These are phyloP conservation scores for Nibea coibor DNA, from an alignment of 2,113 vertebrate genomes.

Conservation along the genomic window DNA sequence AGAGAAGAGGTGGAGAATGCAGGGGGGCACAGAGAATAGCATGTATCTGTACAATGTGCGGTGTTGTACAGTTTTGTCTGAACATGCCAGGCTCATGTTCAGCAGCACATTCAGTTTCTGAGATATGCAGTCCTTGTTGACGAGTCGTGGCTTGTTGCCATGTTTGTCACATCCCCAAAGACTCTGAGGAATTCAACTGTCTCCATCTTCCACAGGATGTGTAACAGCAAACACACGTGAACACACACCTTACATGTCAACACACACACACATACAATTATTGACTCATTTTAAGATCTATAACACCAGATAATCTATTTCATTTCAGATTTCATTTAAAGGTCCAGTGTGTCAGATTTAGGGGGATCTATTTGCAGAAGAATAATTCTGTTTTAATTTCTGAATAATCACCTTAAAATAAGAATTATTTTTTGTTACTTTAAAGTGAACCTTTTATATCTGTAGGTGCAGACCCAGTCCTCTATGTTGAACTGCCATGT, in stretches of 20 bases:
- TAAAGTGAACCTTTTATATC: too few species aligned
- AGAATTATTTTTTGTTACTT: too few species aligned
- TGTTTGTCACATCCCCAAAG: slow-evolving; percentile 37
- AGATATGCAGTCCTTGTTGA: slow-evolving; percentile 20
- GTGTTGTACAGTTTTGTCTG: not conserved
- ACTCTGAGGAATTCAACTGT: slow-evolving; percentile 45
- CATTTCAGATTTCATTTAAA: too few species aligned
- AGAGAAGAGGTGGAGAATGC: not conserved
- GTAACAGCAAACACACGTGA: not conserved
- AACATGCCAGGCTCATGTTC: slow-evolving; percentile 1
- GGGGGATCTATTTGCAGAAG: too few species aligned
- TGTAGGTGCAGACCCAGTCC: too few species aligned
- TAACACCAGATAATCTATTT: too few species aligned
- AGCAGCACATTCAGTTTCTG: not conserved
- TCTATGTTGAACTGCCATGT: too few species aligned
- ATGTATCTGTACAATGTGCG: slow-evolving; percentile 2
- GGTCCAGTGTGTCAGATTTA: too few species aligned
- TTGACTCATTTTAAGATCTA: too few species aligned
- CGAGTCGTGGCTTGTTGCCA: slow-evolving; percentile 36
- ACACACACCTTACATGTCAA: not conserved
- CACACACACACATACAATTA: not conserved
- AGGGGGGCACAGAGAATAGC: not conserved
- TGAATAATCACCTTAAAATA: too few species aligned
- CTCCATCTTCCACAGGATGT: slow-evolving; percentile 20
- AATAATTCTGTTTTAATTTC: too few species aligned